phyloP scores from a whole-genome alignment of 2,888 invertebrate genomes.

The Parnassius orleans region DNA sequence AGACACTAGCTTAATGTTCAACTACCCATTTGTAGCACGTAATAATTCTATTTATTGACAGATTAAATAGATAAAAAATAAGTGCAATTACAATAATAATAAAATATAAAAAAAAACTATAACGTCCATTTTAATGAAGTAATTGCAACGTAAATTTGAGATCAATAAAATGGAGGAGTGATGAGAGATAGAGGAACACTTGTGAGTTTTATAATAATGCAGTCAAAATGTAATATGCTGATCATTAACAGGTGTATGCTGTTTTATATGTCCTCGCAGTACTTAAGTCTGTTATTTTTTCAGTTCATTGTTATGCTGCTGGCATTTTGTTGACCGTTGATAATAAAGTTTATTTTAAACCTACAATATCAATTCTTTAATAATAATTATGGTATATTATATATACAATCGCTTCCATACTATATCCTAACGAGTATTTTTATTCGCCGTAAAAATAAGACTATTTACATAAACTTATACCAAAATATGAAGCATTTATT shows the following conservation, averaged over 20 bases:
- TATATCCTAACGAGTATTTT: background rate
- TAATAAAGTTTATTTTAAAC: background rate
- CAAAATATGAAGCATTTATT: slow-evolving; percentile 65
- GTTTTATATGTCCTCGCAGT: slow-evolving; percentile 12
- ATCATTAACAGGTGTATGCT: too few species aligned
- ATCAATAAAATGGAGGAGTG: slow-evolving; percentile 37
- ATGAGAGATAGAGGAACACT: slow-evolving; percentile 2
- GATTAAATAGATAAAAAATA: slow-evolving; percentile 54
- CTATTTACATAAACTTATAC: slow-evolving; percentile 39
- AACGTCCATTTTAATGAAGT: slow-evolving; percentile 69
- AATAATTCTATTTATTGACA: slow-evolving; percentile 46
- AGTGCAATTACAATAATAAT: slow-evolving; percentile 73
- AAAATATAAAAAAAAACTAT: slow-evolving; percentile 50
- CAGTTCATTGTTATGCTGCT: slow-evolving; percentile 27
- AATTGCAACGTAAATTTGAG: slow-evolving; percentile 49
- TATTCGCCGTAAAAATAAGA: slow-evolving; percentile 17
- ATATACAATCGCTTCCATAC: too few species aligned
- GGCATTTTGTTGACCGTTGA: slow-evolving; percentile 13
- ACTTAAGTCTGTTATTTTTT: slow-evolving; percentile 28
- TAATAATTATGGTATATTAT: too few species aligned
- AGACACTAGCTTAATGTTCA: slow-evolving; percentile 33
- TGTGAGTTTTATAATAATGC: too few species aligned
- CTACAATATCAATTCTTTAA: background rate
- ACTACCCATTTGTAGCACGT: slow-evolving; percentile 39
- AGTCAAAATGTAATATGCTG: too few species aligned